Evolutionary conservation across 2,113 vertebrate genomes (phyloP).

Genomic region (Alethe castanea): DNA sequence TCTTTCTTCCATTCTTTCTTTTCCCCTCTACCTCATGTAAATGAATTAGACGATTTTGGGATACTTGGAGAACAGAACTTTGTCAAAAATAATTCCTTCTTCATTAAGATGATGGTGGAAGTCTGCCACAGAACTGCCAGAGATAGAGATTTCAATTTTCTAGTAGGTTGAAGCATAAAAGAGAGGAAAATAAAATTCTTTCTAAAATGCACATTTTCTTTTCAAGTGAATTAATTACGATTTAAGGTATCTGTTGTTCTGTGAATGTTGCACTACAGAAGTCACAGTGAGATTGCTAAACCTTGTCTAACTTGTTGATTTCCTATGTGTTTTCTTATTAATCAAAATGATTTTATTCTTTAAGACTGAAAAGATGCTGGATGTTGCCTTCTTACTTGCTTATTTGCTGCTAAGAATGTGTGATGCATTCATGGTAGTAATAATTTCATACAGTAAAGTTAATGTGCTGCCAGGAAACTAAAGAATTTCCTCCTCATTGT

Average conservation of each 20-base stretch:
- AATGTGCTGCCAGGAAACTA: background rate
- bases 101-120: conserved; percentile 44
- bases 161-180: conserved; percentile 37
- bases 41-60: conserved; percentile 13
- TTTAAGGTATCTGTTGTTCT: background rate
- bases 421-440: background rate
- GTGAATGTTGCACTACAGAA: background rate
- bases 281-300: background rate
- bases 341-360: background rate
- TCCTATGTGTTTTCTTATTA: background rate
- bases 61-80: conserved; percentile 6
- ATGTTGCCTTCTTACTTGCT: background rate
- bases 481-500: background rate
- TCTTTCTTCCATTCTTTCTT: background rate
- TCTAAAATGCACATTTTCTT: conserved; percentile 29
- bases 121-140: background rate
- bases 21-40: background rate
- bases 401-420: background rate
- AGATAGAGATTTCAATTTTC: conserved; percentile 41
- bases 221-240: conserved; percentile 35
- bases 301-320: background rate
- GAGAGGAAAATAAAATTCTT: background rate
- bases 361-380: background rate
- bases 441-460: background rate
- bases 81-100: conserved; percentile 20